Base-by-base conservation (phyloP, 2,888 invertebrate genomes). In the Sussaba pulchella region DNA sequence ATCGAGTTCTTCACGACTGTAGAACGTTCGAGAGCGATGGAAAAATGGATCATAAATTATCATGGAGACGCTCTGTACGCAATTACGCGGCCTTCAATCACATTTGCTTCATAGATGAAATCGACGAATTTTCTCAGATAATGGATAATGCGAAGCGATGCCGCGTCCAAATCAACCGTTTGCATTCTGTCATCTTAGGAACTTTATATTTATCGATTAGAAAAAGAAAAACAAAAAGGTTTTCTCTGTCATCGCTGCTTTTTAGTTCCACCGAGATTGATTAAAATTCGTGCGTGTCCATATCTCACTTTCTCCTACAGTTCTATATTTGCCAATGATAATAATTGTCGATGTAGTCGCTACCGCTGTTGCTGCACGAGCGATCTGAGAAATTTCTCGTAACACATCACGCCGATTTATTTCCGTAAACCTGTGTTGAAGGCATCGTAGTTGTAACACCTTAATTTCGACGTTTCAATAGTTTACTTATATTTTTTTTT, bases 371-470 rank as follows among this genome's bases (percentile, higher is more conserved):
- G 76, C 66, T 73, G 81, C 81, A 81, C 77, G 81, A 81, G 67
- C 54, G 69, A 70, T 70, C 36, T 52, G 69, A 73, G 72, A 57
- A 63, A 64, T 64, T 54, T 54, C 69, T 54, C 45, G 19, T 41
- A 45, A 57, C 31, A 12, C 57, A 41, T 43, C 54, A 64, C 72
- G 76, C 73, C 54, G 67, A 76, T 72, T 31, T 59, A 74, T 69
- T 74, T 77, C 41, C 73, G 76, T 70, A 70, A 64, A 81, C 39
- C 36, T 77, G 77, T 81, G 72, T 76, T 57, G 31, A 73, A 61
- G 73, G 73, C 81, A 81, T 81, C 73, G 72, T 80, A 77, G 81
- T 59, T 57, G 63, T 73, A 70, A 52, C 61, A 50, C 64, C 12
- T 63, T 74, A 31, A 81, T 81, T 81, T 63, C 67, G 50, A 77